A percentile compares a stretch with the other conserved stretches of the same genome.
phyloP scores from a whole-genome alignment of 1,140 invertebrate species.

The Pararge aegeria region DNA sequence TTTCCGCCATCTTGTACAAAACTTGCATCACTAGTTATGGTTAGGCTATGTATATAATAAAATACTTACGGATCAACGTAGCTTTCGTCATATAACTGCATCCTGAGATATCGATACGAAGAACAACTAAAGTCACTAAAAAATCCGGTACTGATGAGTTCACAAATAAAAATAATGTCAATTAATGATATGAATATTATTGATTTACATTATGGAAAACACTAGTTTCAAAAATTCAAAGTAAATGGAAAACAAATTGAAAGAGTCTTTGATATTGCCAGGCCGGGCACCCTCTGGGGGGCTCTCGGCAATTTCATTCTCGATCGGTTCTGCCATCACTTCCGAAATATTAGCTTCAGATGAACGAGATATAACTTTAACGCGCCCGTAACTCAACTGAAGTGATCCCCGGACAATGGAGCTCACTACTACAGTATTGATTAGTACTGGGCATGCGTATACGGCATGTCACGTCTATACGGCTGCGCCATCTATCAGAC shows the following conservation, averaged over 20 bases:
- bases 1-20: too few species aligned
- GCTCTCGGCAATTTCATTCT: neutral
- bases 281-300: neutral
- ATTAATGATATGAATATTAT: neutral
- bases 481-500: too few species aligned
- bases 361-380: constrained; percentile 10
- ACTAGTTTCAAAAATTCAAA: constrained; percentile 22
- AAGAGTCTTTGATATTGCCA: constrained; percentile 9
- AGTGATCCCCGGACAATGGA: neutral
- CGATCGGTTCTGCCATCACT: neutral
- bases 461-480: neutral
- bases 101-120: neutral
- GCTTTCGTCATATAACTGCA: neutral
- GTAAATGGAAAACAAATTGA: constrained; percentile 22
- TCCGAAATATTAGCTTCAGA: neutral
- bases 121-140: neutral
- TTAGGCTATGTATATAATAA: neutral
- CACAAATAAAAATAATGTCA: constrained; percentile 8
- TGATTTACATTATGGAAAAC: constrained; percentile 16
- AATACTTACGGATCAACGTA: neutral
- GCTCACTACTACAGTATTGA: constrained; percentile 5
- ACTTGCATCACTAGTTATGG: too few species aligned
- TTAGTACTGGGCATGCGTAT: neutral
- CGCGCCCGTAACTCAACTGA: constrained; percentile 1
- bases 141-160: neutral